Conservation (phyloP, 2,113 vertebrate species). For the Zapornia atra region DNA sequence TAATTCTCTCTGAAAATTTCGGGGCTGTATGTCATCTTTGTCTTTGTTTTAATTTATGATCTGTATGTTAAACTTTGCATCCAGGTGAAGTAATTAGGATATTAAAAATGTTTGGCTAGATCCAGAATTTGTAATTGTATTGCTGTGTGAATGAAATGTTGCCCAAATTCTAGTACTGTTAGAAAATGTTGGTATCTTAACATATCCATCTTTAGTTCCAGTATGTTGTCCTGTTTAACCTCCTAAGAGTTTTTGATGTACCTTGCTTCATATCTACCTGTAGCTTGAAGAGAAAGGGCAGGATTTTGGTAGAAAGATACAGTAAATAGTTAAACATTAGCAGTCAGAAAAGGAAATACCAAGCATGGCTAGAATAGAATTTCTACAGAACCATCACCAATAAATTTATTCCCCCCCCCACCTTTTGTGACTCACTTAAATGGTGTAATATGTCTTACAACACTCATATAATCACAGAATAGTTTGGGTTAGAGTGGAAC, state of each 20-base stretch:
- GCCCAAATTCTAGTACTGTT: neutral
- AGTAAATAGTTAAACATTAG: neutral
- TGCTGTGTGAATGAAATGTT: neutral
- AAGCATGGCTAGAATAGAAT: neutral
- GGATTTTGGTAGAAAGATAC: neutral
- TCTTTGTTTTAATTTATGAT: neutral
- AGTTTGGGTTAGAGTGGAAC: too few relatives aligned
- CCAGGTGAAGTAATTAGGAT: neutral
- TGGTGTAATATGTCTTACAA: neutral
- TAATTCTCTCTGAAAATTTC: neutral
- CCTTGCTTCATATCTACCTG: neutral
- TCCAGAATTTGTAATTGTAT: neutral
- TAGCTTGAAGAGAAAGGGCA: neutral
- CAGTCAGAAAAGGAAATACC: neutral
- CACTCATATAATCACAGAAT: neutral
- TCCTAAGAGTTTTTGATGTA: neutral
- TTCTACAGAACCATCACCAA: neutral
- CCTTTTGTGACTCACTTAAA: neutral
- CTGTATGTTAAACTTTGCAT: neutral
- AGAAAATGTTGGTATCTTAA: neutral
- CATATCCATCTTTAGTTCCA: neutral
- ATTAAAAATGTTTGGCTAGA: neutral
- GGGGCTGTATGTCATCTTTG: neutral
- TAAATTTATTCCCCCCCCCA: too few relatives aligned
- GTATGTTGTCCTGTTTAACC: neutral